Conservation (phyloP, 2,113 vertebrate species). For the Upupa epops region DNA sequence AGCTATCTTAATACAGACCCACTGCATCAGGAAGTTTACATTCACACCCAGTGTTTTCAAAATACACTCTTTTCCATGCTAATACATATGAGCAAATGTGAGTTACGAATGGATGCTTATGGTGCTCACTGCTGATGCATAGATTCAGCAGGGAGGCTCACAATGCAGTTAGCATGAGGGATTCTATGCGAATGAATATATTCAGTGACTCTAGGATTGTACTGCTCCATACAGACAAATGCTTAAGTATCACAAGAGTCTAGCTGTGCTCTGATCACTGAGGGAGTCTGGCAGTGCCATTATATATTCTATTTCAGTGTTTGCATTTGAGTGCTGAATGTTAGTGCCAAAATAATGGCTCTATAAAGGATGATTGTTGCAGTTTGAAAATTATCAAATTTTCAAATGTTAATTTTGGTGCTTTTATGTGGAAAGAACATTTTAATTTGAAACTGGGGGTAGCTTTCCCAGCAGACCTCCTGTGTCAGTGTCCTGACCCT, state of each 20-base stretch:
- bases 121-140: neutral
- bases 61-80: neutral
- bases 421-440: too few relatives aligned
- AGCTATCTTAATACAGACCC: accelerated
- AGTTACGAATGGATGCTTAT: accelerated
- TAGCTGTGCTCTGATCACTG: neutral
- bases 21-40: neutral
- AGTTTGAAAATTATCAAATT: too few relatives aligned
- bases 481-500: too few relatives aligned
- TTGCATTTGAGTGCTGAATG: neutral
- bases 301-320: neutral
- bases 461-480: too few relatives aligned
- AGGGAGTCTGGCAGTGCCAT: neutral
- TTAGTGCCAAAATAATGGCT: neutral
- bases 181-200: neutral
- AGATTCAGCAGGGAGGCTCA: neutral
- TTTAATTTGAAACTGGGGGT: too few relatives aligned
- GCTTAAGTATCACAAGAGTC: neutral
- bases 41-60: neutral
- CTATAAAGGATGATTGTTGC: too few relatives aligned
- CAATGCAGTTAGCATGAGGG: neutral
- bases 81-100: accelerated
- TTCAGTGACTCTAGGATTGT: neutral
- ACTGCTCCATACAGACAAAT: neutral
- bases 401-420: too few relatives aligned